Evolutionary conservation across 2,797 vertebrate genomes (phyloP).

Genomic region (Amblyraja radiata): DNA sequence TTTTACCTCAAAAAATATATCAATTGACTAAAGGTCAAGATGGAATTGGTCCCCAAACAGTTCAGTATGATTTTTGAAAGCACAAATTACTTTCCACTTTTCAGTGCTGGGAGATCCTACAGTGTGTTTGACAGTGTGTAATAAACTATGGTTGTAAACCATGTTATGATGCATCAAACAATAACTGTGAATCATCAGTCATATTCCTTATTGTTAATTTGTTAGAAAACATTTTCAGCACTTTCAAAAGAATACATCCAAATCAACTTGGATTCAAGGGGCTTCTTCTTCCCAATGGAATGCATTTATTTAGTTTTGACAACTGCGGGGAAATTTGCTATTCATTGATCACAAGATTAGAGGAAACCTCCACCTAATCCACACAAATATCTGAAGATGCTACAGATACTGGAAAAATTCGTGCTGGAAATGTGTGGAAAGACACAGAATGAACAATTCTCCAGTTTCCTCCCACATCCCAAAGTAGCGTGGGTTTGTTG

Average conservation of each 20-base stretch:
- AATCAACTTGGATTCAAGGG: not conserved
- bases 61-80: not conserved
- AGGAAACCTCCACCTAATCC: not conserved
- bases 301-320: not conserved
- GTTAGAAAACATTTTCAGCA: not conserved
- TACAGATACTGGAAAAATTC: too few relatives aligned
- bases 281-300: not conserved
- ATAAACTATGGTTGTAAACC: not conserved
- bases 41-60: not conserved
- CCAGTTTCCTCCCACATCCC: too few relatives aligned
- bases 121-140: not conserved
- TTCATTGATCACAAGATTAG: not conserved
- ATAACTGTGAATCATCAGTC: not conserved
- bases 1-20: not conserved
- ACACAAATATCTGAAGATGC: not conserved
- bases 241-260: not conserved
- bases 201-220: not conserved
- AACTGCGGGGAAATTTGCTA: not conserved
- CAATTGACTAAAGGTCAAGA: conserved; percentile 6
- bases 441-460: too few relatives aligned
- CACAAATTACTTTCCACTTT: not conserved
- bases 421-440: too few relatives aligned
- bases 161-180: not conserved
- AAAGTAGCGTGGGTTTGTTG: too few relatives aligned
- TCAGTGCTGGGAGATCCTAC: not conserved